These are phyloP conservation scores for Acanthopleura granulata DNA, from an alignment of 2,888 invertebrate species.

Conservation along the genomic window DNA sequence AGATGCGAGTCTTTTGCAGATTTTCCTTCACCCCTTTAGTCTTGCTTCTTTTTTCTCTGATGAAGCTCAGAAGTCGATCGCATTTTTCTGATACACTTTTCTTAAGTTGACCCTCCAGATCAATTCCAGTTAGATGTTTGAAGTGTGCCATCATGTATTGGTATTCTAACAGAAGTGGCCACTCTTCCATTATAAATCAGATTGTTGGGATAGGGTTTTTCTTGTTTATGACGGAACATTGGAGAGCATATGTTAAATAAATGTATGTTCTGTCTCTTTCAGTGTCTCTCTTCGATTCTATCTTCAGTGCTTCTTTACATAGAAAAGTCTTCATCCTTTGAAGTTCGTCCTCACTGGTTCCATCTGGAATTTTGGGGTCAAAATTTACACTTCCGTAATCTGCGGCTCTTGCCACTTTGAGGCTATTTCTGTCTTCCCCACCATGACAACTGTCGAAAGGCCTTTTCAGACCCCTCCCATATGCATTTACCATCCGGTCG, in stretches of 20 bases:
- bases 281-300: too few relatives aligned
- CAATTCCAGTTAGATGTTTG: not conserved
- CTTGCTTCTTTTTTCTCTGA: not conserved
- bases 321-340: not conserved
- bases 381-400: too few relatives aligned
- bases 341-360: not conserved
- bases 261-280: too few relatives aligned
- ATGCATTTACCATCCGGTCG: not conserved
- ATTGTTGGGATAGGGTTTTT: not conserved
- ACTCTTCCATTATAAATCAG: not conserved
- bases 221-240: slow-evolving; percentile 1
- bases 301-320: too few relatives aligned
- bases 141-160: not conserved
- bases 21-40: not conserved
- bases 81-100: not conserved
- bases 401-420: too few relatives aligned
- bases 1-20: not conserved
- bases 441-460: not conserved
- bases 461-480: not conserved
- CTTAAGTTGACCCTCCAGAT: not conserved
- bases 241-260: not conserved
- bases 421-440: not conserved
- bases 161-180: slow-evolving; percentile 20
- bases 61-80: not conserved
- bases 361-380: too few relatives aligned